phyloP scores from a whole-genome alignment of 1,140 invertebrate species.

The Laupala kohalensis region DNA sequence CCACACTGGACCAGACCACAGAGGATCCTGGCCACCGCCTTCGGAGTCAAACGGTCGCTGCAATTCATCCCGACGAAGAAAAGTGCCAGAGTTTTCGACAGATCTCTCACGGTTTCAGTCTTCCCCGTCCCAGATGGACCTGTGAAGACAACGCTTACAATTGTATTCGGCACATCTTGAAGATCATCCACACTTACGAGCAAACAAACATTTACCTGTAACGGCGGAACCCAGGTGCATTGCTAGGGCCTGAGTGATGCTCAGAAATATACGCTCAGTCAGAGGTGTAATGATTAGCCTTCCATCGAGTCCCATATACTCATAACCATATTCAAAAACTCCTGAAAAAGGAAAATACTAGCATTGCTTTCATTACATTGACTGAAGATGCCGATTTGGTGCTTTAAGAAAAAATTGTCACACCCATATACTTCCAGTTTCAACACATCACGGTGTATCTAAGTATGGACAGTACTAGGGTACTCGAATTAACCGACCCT shows the following conservation, averaged over 20 bases:
- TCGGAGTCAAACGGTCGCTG: constrained; percentile 80
- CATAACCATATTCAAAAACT: constrained; percentile 78
- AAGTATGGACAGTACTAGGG: too few relatives aligned
- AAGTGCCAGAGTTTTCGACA: constrained; percentile 74
- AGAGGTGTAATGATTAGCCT: constrained; percentile 79
- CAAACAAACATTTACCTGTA: constrained; percentile 46
- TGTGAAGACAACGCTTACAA: constrained; percentile 18
- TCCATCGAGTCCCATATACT: constrained; percentile 87
- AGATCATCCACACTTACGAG: not conserved
- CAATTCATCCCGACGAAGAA: constrained; percentile 85
- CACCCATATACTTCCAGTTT: too few relatives aligned
- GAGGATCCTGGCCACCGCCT: constrained; percentile 71
- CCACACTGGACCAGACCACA: constrained; percentile 61
- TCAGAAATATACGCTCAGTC: constrained; percentile 82
- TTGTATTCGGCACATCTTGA: not conserved
- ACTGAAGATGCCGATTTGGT: too few relatives aligned
- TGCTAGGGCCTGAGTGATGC: constrained; percentile 80
- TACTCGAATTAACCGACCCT: too few relatives aligned
- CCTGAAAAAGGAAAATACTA: constrained; percentile 29
- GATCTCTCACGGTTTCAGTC: constrained; percentile 81
- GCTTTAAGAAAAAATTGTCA: too few relatives aligned
- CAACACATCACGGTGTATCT: too few relatives aligned
- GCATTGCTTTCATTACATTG: too few relatives aligned
- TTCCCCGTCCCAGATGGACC: constrained; percentile 74
- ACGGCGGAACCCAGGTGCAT: constrained; percentile 79